Evolutionary conservation across 1,140 invertebrate species (phyloP).

Genomic region (Scaptomyza montana): DNA sequence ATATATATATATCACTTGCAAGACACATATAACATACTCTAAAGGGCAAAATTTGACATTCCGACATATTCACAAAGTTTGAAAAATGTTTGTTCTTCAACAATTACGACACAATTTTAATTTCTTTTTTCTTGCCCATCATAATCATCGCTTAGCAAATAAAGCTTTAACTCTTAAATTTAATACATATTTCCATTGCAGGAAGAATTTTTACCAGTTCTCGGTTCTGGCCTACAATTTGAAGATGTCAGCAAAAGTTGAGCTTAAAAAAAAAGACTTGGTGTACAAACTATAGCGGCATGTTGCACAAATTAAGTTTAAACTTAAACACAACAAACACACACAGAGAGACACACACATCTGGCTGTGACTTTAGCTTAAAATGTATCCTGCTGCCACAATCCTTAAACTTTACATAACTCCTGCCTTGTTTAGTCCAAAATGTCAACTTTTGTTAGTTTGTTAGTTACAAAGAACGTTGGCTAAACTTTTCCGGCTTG

Average conservation of each 20-base stretch:
- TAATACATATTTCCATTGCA: background rate
- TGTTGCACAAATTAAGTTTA: slow-evolving; percentile 56
- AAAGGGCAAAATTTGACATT: too few species aligned
- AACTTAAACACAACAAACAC: slow-evolving; percentile 47
- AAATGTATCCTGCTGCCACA: background rate
- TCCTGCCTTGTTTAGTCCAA: slow-evolving; percentile 25
- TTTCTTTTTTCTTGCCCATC: too few species aligned
- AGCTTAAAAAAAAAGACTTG: background rate
- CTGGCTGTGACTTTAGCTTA: background rate
- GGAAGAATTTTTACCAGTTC: background rate
- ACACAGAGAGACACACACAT: slow-evolving; percentile 8
- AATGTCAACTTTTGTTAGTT: slow-evolving; percentile 49
- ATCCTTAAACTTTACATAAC: slow-evolving; percentile 24
- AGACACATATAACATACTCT: too few species aligned
- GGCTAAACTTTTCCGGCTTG: slow-evolving; percentile 35
- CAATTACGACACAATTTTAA: too few species aligned
- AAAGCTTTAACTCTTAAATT: too few species aligned
- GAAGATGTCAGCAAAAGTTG: background rate
- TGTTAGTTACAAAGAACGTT: slow-evolving; percentile 17
- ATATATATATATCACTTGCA: too few species aligned
- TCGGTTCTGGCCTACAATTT: background rate
- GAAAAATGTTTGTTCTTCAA: too few species aligned
- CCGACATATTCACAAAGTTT: too few species aligned
- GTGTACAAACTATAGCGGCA: slow-evolving; percentile 19
- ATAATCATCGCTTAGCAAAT: too few species aligned